These are phyloP conservation scores for Meteorus sp. DNA, from an alignment of 1,140 invertebrate genomes.

Conservation along the genomic window DNA sequence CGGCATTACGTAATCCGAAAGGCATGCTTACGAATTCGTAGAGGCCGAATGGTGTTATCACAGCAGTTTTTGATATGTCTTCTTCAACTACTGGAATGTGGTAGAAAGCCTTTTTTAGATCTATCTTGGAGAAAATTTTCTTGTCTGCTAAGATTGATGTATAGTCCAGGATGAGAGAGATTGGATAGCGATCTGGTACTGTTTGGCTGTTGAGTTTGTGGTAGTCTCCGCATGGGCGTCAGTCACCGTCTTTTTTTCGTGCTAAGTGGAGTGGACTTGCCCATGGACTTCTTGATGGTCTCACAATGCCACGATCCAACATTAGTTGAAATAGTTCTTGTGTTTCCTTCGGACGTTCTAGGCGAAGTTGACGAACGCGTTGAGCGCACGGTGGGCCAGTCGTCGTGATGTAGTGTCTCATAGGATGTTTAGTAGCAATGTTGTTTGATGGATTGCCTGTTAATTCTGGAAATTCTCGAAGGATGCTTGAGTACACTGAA, in stretches of 20 bases:
- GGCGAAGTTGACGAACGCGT: slow-evolving; percentile 25
- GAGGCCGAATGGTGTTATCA: slow-evolving; percentile 33
- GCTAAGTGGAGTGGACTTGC: slow-evolving; percentile 49
- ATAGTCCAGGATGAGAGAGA: slow-evolving; percentile 36
- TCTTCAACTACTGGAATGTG: slow-evolving; percentile 47
- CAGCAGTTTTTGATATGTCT: slow-evolving; percentile 44
- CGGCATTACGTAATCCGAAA: slow-evolving; percentile 40
- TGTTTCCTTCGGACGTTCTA: slow-evolving; percentile 27
- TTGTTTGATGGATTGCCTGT: slow-evolving; percentile 3
- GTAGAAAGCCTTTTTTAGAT: slow-evolving; percentile 51
- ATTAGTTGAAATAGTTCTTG: slow-evolving; percentile 37
- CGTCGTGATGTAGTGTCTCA: slow-evolving; percentile 2
- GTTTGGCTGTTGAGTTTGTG: slow-evolving; percentile 46
- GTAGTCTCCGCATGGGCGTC: slow-evolving; percentile 49
- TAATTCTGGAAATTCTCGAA: slow-evolving; percentile 3
- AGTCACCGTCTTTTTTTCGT: slow-evolving; percentile 45
- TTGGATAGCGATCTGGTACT: slow-evolving; percentile 41
- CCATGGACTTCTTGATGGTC: slow-evolving; percentile 48
- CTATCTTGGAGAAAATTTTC: slow-evolving; percentile 46
- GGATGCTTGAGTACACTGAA: not conserved
- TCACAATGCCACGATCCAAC: slow-evolving; percentile 32
- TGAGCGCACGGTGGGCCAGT: not conserved
- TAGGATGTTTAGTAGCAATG: not conserved
- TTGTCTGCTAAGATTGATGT: slow-evolving; percentile 40
- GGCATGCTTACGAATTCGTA: slow-evolving; percentile 43